These are phyloP conservation scores for Acanthacorydalis orientalis DNA, from an alignment of 2,888 invertebrate genomes.

Conservation along the genomic window DNA sequence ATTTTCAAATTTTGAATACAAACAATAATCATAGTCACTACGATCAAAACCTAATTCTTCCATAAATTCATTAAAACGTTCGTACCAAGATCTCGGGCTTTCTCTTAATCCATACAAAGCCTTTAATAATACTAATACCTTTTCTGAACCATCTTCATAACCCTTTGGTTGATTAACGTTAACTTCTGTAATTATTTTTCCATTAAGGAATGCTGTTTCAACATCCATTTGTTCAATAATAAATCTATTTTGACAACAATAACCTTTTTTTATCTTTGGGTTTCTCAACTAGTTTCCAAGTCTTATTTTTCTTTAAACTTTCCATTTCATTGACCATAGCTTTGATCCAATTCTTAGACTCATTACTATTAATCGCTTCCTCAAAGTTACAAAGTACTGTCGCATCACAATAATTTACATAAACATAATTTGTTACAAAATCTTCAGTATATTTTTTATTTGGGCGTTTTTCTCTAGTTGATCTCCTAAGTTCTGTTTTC, in stretches of 20 bases:
- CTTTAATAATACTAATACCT: slow-evolving; percentile 10
- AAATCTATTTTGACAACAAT: slow-evolving; percentile 6
- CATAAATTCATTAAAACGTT: slow-evolving; percentile 11
- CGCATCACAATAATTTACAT: no score
- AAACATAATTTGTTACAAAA: no score
- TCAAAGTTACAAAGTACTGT: no score
- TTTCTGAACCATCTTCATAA: slow-evolving; percentile 7
- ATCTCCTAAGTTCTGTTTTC: no score
- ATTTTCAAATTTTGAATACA: slow-evolving; percentile 4
- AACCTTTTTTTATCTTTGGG: slow-evolving; percentile 5
- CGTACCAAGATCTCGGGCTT: slow-evolving; percentile 12
- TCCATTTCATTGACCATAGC: no score
- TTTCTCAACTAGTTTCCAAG: slow-evolving; percentile 5
- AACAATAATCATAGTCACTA: slow-evolving; percentile 7
- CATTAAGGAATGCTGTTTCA: slow-evolving; percentile 10
- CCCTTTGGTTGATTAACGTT: slow-evolving; percentile 10
- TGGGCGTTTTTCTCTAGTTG: no score
- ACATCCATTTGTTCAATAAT: slow-evolving; percentile 11
- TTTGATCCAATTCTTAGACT: no score
- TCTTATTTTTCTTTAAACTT: no score
- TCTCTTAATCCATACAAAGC: slow-evolving; percentile 12
- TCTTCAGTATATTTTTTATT: no score
- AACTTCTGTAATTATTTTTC: slow-evolving; percentile 8
- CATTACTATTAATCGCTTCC: no score
- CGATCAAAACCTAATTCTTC: slow-evolving; percentile 7